A percentile compares a stretch with the other conserved stretches of the same genome.
These are phyloP conservation scores for Clarias gariepinus DNA, from an alignment of 2,113 vertebrate species.

Conservation along the genomic window DNA sequence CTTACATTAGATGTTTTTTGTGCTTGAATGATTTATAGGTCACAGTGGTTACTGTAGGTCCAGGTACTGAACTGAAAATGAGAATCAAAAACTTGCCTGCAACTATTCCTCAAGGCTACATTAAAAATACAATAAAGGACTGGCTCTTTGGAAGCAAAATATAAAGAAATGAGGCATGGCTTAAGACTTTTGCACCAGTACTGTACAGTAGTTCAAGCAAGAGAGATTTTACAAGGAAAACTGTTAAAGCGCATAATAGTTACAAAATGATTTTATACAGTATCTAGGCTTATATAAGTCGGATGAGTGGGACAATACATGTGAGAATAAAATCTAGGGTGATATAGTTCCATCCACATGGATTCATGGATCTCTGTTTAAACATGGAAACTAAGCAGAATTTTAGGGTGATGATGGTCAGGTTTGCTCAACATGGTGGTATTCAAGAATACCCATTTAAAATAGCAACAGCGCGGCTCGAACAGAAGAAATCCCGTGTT, in stretches of 20 bases:
- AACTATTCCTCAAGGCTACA: too few species aligned
- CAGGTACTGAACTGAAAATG: too few species aligned
- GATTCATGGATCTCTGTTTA: background rate
- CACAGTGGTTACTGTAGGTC: too few species aligned
- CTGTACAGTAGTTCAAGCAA: background rate
- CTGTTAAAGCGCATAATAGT: background rate
- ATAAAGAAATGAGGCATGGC: too few species aligned
- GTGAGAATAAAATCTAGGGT: background rate
- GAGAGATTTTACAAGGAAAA: background rate
- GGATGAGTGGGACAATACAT: background rate
- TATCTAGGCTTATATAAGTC: background rate
- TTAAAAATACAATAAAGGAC: too few species aligned
- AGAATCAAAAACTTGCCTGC: too few species aligned
- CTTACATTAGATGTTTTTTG: too few species aligned
- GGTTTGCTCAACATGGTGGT: conserved; percentile 64
- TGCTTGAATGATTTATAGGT: too few species aligned
- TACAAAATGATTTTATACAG: too few species aligned
- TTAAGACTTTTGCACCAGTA: too few species aligned
- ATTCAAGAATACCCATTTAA: background rate
- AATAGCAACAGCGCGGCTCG: background rate
- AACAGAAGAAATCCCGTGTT: background rate
- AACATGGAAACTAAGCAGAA: background rate
- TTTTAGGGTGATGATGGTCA: background rate
- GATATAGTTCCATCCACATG: background rate
- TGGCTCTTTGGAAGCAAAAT: too few species aligned